Evolutionary conservation across 2,888 invertebrate genomes (phyloP).

Genomic region (Cloeon dipterum): DNA sequence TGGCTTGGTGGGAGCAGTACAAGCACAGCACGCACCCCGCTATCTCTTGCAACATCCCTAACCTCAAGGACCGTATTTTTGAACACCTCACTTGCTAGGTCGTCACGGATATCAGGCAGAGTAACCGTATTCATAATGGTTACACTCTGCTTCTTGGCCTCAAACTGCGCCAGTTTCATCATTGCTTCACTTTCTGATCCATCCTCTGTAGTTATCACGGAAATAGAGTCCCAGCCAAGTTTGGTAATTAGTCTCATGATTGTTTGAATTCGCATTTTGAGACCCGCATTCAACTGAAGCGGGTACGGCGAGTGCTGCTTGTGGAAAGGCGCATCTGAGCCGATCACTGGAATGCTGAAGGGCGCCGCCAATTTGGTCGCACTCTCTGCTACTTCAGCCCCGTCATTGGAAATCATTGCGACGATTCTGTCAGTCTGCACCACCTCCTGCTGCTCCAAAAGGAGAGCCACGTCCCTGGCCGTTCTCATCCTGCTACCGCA

Average conservation of each 20-base stretch:
- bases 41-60: slow-evolving; percentile 2
- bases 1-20: slow-evolving; percentile 7
- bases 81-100: background rate
- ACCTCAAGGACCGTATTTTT: background rate
- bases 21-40: slow-evolving; percentile 5
- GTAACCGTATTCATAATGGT: slow-evolving; percentile 1
- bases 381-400: slow-evolving; percentile 6
- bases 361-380: slow-evolving; percentile 8
- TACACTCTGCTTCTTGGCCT: slow-evolving; percentile 1
- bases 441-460: slow-evolving; percentile 4
- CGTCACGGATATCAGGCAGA: slow-evolving; percentile 1
- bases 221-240: slow-evolving; percentile 6
- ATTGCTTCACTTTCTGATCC: slow-evolving; percentile 8
- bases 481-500: slow-evolving; percentile 12
- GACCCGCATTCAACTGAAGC: slow-evolving; percentile 8
- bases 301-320: slow-evolving; percentile 9
- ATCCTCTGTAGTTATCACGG: slow-evolving; percentile 8
- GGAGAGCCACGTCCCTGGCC: slow-evolving; percentile 8
- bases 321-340: slow-evolving; percentile 7
- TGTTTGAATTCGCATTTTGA: slow-evolving; percentile 4
- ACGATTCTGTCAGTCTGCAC: slow-evolving; percentile 6
- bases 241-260: slow-evolving; percentile 5
- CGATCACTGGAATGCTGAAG: slow-evolving; percentile 7
- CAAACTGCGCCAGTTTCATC: slow-evolving; percentile 6
- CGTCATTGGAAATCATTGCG: slow-evolving; percentile 8